Base-by-base conservation (phyloP, 2,113 vertebrate species). In the Carollia perspicillata region DNA sequence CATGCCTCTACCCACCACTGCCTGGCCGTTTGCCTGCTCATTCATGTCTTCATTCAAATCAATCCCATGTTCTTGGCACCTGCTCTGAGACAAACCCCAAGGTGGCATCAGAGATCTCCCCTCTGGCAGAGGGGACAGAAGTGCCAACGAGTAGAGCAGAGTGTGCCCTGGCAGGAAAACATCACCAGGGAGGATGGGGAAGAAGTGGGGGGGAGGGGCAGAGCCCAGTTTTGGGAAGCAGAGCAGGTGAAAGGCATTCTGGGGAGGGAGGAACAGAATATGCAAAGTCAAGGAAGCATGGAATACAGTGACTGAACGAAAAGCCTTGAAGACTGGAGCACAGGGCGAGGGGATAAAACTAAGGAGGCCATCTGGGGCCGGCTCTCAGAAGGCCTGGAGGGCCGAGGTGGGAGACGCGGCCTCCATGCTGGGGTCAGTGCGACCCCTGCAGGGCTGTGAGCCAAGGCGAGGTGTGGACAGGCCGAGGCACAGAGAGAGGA, bases 261-360 rank as follows among this genome's bases (percentile, higher is more conserved):
- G 20, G 44, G 44, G 18, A 42, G 20, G 47, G 51, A 44, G 53
- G 65, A 81, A 60, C 47, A 13, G 44, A 51, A 3, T 11, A 8
- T 14, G 69, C 53, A 4, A 69, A 90, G 55, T 10, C 28, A 3
- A 0, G 12, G 44, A 47, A 11, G 22, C 13, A 0, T 0, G 42
- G 49, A 33, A 13, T 12, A 4, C 2, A 3, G 3, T 0, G n/a
- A 10, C 0, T 0, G 20, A 13, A 75, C 17, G 0, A 12, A 40
- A 16, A 69, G 66, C 7, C 58, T 49, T 16, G 26, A 35, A 28
- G 84, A 23, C 28, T 0, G 47, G 44, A n/a, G 49, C 8, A 4
- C 42, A 10, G 58, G 78, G 12, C 2, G 44, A n/a, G 74, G 40
- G 9, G 42, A 6, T 11, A 17, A n/a, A 55, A 42, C 1, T 0